Conservation (phyloP, 1,140 invertebrate genomes). For the Copidosoma floridanum region DNA sequence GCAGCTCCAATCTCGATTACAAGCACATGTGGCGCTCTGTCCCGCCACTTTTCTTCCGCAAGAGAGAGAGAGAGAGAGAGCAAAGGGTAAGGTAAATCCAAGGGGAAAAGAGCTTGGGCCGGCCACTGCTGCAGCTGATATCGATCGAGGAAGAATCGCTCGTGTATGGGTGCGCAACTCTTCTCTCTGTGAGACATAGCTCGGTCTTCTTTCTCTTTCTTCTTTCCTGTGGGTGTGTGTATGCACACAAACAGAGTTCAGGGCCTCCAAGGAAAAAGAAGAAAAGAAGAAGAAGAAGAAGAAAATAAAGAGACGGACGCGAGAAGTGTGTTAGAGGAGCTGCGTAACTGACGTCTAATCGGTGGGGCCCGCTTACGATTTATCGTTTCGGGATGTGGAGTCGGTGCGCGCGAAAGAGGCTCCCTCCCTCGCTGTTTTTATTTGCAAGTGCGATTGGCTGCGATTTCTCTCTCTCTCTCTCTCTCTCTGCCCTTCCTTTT, state of each 20-base stretch:
- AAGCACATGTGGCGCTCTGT: neutral
- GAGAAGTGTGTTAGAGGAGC: conserved; percentile 5
- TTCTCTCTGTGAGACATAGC: no score
- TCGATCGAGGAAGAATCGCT: conserved; percentile 18
- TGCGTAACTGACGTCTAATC: conserved; percentile 16
- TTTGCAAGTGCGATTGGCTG: no score
- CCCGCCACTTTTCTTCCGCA: neutral
- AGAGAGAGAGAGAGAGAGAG: no score
- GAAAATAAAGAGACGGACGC: conserved; percentile 3
- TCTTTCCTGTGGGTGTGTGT: no score
- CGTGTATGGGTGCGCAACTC: neutral
- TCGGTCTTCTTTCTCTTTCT: neutral
- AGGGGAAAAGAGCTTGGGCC: neutral
- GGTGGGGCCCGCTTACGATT: conserved; percentile 4
- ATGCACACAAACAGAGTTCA: no score
- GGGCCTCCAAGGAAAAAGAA: no score
- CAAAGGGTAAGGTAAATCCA: no score
- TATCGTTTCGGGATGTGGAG: conserved; percentile 8
- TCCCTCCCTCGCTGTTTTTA: no score
- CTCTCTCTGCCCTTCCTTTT: neutral
- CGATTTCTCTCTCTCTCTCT: neutral
- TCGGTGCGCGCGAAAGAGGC: neutral
- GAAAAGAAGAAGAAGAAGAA: no score
- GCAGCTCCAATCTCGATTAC: conserved; percentile 15
- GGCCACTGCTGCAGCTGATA: conserved; percentile 2